Evolutionary conservation across 2,888 invertebrate species (phyloP), one percentile per base, ranked within the genome.

Genomic region (Ypsolopha scabrella): DNA sequence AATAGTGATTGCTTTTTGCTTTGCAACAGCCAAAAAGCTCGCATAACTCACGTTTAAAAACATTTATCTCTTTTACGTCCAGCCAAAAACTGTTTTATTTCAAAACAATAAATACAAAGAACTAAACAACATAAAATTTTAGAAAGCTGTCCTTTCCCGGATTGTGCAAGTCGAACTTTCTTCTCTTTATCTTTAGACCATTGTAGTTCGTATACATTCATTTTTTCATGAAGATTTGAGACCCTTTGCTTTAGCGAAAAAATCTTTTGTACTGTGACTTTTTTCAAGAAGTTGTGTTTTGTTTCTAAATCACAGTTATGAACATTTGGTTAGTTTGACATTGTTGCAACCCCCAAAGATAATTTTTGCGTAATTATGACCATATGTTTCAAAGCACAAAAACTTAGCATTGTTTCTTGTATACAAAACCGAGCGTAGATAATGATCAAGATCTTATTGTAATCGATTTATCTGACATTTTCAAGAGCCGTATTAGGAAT

Each of bases 121-220:
- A 67, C 64, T 7, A 59, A 68, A 75, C 72, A 70, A 74, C 74
- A 74, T 75, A 67, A 69, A 70, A 78, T 75, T 39, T 76, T 81
- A 80, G 80, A 81, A 81, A 83, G 81, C 77, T 75, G 73, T 70
- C 72, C 73, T 69, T 75, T 41, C 34, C 24, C 36, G 41, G 59
- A 58, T 71, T 83, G 81, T 66, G 73, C 80, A 83, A 52, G 13
- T 36, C 43, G 45, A 38, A 83, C 85, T 85, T 82, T 83, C 85
- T n/a, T 81, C 75, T 76, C 72, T 83, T 80, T 80, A 78, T 82
- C 70, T 70, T 58, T 55, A 63, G 67, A 49, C 54, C 55, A 41
- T 50, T 37, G 47, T 46, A 37, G 8, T 13, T 14, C 35, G 39
- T 35, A n/a, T 37, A 41, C 48, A 41, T 66, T 56, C 58, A 58